These are phyloP conservation scores for Brachionus rubens DNA, from an alignment of 1,140 invertebrate genomes.

Conservation along the genomic window DNA sequence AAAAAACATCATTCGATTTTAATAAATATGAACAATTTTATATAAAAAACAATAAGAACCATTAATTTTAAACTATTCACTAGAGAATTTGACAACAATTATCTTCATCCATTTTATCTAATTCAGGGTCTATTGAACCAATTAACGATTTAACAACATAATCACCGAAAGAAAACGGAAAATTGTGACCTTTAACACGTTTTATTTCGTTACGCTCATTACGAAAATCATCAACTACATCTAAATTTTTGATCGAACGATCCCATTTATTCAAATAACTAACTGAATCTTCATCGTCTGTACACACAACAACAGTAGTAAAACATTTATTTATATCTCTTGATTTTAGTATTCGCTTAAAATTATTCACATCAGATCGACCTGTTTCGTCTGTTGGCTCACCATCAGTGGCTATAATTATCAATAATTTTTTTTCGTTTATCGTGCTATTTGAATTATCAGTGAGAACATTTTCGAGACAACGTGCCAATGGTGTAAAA, in stretches of 20 bases:
- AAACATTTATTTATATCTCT: background rate
- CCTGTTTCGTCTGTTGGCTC: slow-evolving; percentile 41
- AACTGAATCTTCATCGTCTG: slow-evolving; percentile 38
- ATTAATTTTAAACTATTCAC: no score
- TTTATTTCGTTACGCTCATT: slow-evolving; percentile 41
- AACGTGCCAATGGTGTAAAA: slow-evolving; percentile 6
- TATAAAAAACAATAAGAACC: no score
- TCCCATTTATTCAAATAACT: slow-evolving; percentile 43
- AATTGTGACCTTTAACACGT: background rate
- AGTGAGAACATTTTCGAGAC: slow-evolving; percentile 10
- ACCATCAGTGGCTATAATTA: slow-evolving; percentile 43
- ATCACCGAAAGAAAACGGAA: slow-evolving; percentile 41
- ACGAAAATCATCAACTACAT: slow-evolving; percentile 43
- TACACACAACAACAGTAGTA: slow-evolving; percentile 32
- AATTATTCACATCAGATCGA: background rate
- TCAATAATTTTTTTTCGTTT: slow-evolving; percentile 34
- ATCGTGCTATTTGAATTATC: background rate
- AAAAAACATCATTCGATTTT: no score
- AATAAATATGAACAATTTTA: no score
- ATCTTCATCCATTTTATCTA: slow-evolving; percentile 30
- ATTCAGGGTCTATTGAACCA: slow-evolving; percentile 25
- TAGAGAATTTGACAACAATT: slow-evolving; percentile 29
- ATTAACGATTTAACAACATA: slow-evolving; percentile 42
- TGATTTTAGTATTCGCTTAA: slow-evolving; percentile 38
- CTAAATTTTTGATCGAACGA: slow-evolving; percentile 3